These are phyloP conservation scores for Beris chalybata DNA, from an alignment of 2,888 invertebrate genomes.

Conservation along the genomic window DNA sequence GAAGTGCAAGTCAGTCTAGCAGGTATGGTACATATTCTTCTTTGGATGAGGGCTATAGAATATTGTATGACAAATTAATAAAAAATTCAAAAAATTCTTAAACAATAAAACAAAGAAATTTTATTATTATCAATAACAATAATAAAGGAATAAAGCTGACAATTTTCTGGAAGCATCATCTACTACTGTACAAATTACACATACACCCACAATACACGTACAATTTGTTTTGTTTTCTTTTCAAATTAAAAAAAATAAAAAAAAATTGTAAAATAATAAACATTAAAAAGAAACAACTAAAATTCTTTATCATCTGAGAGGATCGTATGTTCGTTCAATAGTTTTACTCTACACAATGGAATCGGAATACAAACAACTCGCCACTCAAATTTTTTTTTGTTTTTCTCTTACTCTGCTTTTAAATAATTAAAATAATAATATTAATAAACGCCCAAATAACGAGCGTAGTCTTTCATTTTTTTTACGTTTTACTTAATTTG, in stretches of 20 bases:
- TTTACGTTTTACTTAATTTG: neutral
- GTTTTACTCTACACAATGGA: neutral
- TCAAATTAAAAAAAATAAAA: too few species aligned
- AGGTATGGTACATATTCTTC: too few species aligned
- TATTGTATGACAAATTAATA: too few species aligned
- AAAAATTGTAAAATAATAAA: too few species aligned
- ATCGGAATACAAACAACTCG: neutral
- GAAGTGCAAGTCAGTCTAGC: too few species aligned
- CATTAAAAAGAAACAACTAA: too few species aligned
- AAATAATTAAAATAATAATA: neutral
- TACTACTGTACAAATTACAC: too few species aligned
- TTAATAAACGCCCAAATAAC: conserved; percentile 13
- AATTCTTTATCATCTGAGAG: too few species aligned
- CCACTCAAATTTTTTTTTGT: neutral
- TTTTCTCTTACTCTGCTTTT: neutral
- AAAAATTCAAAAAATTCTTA: neutral
- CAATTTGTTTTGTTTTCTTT: too few species aligned
- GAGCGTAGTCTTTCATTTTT: conserved; percentile 22
- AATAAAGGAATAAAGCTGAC: conserved; percentile 22
- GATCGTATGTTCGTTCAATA: too few species aligned
- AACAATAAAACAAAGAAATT: conserved; percentile 13
- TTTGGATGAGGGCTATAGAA: too few species aligned
- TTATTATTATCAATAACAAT: conserved; percentile 20
- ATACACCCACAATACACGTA: too few species aligned
- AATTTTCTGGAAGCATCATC: conserved; percentile 5